Conservation (phyloP, 2,797 vertebrate species). For the Podargus strigoides region DNA sequence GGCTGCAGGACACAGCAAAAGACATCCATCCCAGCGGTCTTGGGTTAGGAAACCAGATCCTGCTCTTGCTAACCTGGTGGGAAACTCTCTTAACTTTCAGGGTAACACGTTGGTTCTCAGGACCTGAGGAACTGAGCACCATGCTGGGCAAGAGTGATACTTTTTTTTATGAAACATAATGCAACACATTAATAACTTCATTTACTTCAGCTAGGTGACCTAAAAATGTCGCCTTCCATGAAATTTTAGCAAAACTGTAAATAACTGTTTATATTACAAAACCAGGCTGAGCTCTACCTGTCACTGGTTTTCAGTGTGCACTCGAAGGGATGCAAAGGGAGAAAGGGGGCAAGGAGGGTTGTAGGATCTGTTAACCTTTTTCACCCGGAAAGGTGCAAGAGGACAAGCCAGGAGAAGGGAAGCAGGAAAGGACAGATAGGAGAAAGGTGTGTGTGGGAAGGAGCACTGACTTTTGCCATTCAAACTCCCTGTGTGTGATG, state of each 20-base stretch:
- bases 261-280: conserved; percentile 29
- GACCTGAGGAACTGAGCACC: not conserved
- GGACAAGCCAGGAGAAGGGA: not conserved
- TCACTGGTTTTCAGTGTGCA: not conserved
- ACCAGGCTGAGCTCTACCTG: not conserved
- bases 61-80: not conserved
- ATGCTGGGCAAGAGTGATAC: not conserved
- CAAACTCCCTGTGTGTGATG: not conserved
- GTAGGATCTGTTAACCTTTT: not conserved
- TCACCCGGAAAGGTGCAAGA: not conserved
- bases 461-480: not conserved
- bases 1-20: not conserved
- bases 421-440: not conserved
- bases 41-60: not conserved
- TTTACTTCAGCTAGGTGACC: conserved; percentile 33
- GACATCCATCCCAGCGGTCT: not conserved
- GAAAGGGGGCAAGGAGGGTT: not conserved
- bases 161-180: not conserved
- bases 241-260: conserved; percentile 26
- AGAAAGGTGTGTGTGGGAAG: not conserved
- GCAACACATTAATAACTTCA: not conserved
- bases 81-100: not conserved
- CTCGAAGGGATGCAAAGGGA: not conserved
- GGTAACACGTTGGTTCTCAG: not conserved
- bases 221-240: conserved; percentile 19